These are phyloP conservation scores for Sebastes baramenuke DNA, from an alignment of 2,797 vertebrate species.

Conservation along the genomic window DNA sequence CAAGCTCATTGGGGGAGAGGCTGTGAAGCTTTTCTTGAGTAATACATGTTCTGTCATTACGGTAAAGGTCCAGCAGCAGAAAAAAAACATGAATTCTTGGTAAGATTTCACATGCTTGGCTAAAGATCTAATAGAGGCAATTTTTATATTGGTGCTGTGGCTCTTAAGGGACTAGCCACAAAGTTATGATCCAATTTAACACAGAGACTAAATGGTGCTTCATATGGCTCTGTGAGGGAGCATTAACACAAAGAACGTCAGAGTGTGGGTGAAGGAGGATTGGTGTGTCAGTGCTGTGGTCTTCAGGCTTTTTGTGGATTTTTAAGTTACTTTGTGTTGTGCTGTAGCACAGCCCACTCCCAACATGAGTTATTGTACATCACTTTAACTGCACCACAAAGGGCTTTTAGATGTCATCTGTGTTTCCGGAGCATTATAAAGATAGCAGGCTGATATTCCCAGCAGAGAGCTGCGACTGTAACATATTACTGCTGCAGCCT, in stretches of 20 bases:
- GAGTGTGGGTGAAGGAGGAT: not conserved
- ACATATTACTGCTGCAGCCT: slow-evolving; percentile 45
- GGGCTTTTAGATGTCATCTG: slow-evolving; percentile 49
- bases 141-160: slow-evolving; percentile 1
- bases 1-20: not conserved
- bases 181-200: slow-evolving; percentile 18
- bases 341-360: not conserved
- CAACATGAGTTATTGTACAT: slow-evolving; percentile 26
- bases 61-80: not conserved
- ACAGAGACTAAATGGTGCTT: slow-evolving; percentile 2
- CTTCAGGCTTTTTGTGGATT: not conserved
- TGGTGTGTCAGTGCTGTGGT: not conserved
- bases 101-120: slow-evolving; percentile 28
- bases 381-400: slow-evolving; percentile 43
- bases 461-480: slow-evolving; percentile 18
- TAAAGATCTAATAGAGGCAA: slow-evolving; percentile 27
- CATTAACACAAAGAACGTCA: not conserved
- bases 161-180: slow-evolving; percentile 8
- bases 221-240: not conserved
- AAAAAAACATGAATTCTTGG: not conserved
- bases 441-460: slow-evolving; percentile 45
- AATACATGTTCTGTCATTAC: slow-evolving; percentile 23
- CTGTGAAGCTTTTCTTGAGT: not conserved
- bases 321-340: slow-evolving; percentile 14
- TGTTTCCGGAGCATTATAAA: slow-evolving; percentile 42